phyloP scores from a whole-genome alignment of 2,113 vertebrate species.

The Opisthocomus hoazin region DNA sequence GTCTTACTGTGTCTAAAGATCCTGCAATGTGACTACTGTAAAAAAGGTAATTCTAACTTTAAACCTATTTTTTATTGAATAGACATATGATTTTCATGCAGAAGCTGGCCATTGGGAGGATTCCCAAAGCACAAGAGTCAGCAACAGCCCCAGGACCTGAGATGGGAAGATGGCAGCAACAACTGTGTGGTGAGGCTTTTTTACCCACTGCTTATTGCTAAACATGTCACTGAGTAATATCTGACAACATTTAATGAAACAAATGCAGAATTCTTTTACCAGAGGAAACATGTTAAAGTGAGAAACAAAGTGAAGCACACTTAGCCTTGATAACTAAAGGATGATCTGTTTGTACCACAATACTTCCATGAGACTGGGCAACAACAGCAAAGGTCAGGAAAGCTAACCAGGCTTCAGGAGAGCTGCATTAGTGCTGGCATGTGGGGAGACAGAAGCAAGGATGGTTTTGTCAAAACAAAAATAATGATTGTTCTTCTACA shows the following conservation, averaged over 20 bases:
- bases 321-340: not conserved
- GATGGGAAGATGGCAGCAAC: not conserved
- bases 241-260: not conserved
- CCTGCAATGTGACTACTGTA: not conserved
- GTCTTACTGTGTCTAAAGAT: not conserved
- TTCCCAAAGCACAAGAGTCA: not conserved
- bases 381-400: not conserved
- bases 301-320: not conserved
- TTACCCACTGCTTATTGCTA: not conserved
- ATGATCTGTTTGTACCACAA: not conserved
- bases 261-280: not conserved
- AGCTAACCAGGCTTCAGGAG: not conserved
- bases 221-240: not conserved
- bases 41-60: not conserved
- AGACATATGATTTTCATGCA: not conserved
- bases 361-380: not conserved
- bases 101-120: not conserved
- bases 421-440: not conserved
- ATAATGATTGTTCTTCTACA: not conserved
- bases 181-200: not conserved
- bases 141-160: not conserved
- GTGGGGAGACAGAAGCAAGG: not conserved
- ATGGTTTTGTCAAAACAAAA: not conserved
- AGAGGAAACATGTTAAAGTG: not conserved
- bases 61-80: not conserved